phyloP scores from a whole-genome alignment of 2,888 invertebrate genomes.

The Yponomeuta cagnagella region DNA sequence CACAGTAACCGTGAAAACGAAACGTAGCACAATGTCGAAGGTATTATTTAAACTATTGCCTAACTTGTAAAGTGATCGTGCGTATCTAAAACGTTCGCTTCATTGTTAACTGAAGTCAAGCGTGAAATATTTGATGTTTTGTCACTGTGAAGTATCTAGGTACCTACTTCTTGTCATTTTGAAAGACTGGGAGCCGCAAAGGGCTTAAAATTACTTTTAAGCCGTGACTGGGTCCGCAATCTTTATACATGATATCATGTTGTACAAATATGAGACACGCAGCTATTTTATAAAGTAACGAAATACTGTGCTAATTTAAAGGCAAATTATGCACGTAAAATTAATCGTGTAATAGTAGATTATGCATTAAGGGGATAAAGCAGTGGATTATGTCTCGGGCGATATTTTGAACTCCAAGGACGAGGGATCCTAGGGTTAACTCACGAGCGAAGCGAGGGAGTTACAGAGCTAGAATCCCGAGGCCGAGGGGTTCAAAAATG shows the following conservation, averaged over 20 bases:
- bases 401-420: too few species aligned
- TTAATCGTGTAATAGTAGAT: background rate
- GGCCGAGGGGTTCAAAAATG: too few species aligned
- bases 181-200: conserved; percentile 9
- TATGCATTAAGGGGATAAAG: too few species aligned
- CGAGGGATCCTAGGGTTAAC: too few species aligned
- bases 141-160: conserved; percentile 24
- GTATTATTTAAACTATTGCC: conserved; percentile 33
- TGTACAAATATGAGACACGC: background rate
- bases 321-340: background rate
- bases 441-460: too few species aligned
- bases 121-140: conserved; percentile 39
- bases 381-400: too few species aligned
- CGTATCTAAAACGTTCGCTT: conserved; percentile 48
- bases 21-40: conserved; percentile 12
- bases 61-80: conserved; percentile 41
- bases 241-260: background rate
- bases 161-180: background rate
- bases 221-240: background rate
- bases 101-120: conserved; percentile 39
- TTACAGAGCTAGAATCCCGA: too few species aligned
- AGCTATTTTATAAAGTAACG: background rate
- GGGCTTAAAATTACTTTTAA: background rate
- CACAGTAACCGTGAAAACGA: conserved; percentile 23
- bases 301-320: background rate